Base-by-base conservation (phyloP, 2,113 vertebrate species). In the Sigmodon hispidus region DNA sequence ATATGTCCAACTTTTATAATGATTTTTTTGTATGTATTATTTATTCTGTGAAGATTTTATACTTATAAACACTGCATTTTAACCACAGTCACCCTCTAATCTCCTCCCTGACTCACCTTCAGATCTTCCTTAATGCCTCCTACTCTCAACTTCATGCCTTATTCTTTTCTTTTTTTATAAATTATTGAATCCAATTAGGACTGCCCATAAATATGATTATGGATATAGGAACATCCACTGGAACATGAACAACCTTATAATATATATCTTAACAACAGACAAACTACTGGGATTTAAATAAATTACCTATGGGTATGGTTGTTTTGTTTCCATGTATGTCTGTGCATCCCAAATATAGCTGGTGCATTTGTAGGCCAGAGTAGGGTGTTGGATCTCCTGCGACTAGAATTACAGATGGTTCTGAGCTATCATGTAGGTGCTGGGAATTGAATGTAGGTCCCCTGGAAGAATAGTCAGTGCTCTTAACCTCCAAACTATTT, bases 281-380 rank as follows among this genome's bases (percentile, higher is more conserved):
- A 84, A 97, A 79, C 48, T 26, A 26, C 34, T 90, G 22, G 48
- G 50, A 75, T 90, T 93, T 87, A 79, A 80, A 80, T 24, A 40
- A 59, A 26, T 76, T 48, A 76, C 31, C 22, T 59, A 13, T 57
- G 34, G 17, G 36, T 83, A 61, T 83, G n/a, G 1, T 0, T 83
- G 15, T 43, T 61, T 83, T 61, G n/a, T 43, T 15, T 83, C 4
- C 24, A 61, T 61, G n/a, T 43, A 29, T 24, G 3, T 83, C n/a
- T 83, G n/a, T 61, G 7, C 13, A 61, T 61, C n/a, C 61, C 24
- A 61, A 29, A 61, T 2, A 17, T 43, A 43, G n/a, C 80, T 43
- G 13, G n/a, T 61, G 15, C n/a, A n/a, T 7, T 29, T 61, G 13
- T 24, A 61, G 40, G 55, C n/a, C 80, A 83, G 55, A 83, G 61